Evolutionary conservation across 2,113 vertebrate species (phyloP).

Genomic region (Platanista minor): DNA sequence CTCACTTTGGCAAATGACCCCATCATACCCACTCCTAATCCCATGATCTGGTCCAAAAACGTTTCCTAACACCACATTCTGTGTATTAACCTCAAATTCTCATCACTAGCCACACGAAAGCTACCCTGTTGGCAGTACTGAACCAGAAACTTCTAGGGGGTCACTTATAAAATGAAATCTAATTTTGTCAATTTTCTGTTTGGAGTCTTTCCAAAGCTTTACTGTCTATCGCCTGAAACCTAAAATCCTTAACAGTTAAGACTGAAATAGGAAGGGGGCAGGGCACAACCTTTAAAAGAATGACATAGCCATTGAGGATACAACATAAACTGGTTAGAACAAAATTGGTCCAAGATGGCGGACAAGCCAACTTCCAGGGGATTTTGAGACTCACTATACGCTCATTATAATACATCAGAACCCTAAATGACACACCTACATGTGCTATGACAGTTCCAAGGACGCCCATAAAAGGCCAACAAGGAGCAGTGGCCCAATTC

Average conservation of each 20-base stretch:
- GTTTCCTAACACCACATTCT: background rate
- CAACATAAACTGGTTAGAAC: background rate
- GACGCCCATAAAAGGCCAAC: background rate
- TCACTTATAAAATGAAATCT: background rate
- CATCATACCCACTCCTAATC: fast-evolving
- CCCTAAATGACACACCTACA: background rate
- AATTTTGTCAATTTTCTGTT: background rate
- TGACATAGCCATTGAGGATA: background rate
- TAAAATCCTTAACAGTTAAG: background rate
- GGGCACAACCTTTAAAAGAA: background rate
- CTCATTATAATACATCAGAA: background rate
- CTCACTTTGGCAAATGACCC: background rate
- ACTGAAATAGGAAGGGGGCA: background rate
- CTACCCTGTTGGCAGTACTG: background rate
- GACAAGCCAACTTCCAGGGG: background rate
- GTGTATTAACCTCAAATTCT: background rate
- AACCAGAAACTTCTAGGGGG: background rate
- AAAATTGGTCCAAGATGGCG: background rate
- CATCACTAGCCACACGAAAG: background rate
- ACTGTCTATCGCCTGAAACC: background rate
- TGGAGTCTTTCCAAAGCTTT: background rate
- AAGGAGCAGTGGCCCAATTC: background rate
- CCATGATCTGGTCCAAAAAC: background rate
- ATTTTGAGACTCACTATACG: background rate
- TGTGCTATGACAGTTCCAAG: background rate